Conservation (phyloP, 2,888 invertebrate species). For the Nemapogon koenigi region DNA sequence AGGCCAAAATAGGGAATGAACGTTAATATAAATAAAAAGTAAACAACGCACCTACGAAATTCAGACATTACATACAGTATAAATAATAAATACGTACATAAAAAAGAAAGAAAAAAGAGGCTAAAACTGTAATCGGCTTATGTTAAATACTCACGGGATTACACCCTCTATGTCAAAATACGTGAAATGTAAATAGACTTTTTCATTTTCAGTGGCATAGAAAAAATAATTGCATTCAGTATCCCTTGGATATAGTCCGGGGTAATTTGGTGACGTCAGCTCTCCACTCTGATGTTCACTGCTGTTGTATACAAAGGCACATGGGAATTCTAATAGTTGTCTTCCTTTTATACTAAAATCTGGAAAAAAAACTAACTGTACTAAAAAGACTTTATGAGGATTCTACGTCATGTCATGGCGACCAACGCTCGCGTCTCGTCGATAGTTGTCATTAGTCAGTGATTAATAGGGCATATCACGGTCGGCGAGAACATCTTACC, state of each 20-base stretch:
- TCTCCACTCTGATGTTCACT: constrained; percentile 77
- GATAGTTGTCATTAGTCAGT: too few species aligned
- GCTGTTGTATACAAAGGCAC: constrained; percentile 90
- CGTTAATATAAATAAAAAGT: too few species aligned
- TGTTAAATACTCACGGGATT: constrained; percentile 75
- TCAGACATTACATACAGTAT: too few species aligned
- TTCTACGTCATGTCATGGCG: too few species aligned
- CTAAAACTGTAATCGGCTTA: background rate
- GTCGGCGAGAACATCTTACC: too few species aligned
- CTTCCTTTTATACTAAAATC: constrained; percentile 88
- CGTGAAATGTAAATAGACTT: constrained; percentile 82
- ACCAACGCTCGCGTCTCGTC: too few species aligned
- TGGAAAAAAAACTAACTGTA: constrained; percentile 52
- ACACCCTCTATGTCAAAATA: constrained; percentile 96
- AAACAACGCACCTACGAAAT: too few species aligned
- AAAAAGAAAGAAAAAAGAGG: too few species aligned
- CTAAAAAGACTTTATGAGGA: too few species aligned
- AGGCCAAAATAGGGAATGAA: too few species aligned
- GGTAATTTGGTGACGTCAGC: constrained; percentile 89
- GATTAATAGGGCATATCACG: too few species aligned
- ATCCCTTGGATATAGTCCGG: constrained; percentile 87
- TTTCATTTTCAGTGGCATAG: constrained; percentile 77
- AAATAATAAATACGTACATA: too few species aligned
- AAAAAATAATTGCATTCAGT: constrained; percentile 93
- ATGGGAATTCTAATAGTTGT: constrained; percentile 78